These are phyloP conservation scores for Gryon sp. DNA, from an alignment of 1,140 invertebrate genomes.

Conservation along the genomic window DNA sequence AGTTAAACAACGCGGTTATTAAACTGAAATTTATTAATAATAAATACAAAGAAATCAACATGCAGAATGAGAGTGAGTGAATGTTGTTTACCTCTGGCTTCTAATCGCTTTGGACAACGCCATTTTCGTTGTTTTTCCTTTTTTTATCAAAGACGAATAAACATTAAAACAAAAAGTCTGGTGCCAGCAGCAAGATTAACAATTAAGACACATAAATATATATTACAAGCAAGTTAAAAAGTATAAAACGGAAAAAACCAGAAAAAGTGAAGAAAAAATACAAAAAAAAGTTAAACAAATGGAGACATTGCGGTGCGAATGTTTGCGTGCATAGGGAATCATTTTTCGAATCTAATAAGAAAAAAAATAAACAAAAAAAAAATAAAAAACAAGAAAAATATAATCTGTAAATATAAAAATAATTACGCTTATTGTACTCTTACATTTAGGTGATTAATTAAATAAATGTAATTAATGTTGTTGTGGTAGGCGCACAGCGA, in stretches of 20 bases:
- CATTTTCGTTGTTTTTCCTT: conserved; percentile 48
- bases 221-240: conserved; percentile 16
- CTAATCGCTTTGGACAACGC: conserved; percentile 55
- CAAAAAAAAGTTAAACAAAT: conserved; percentile 55
- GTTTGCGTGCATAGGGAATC: conserved; percentile 69
- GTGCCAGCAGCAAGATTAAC: conserved; percentile 69
- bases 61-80: conserved; percentile 49
- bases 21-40: conserved; percentile 25
- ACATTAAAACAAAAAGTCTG: conserved; percentile 61
- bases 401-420: conserved; percentile 79
- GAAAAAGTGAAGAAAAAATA: conserved; percentile 55
- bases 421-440: conserved; percentile 80
- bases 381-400: conserved; percentile 69
- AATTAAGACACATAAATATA: conserved; percentile 41
- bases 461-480: conserved; percentile 80
- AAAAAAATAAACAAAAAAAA: too few species aligned
- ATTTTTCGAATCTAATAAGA: conserved; percentile 72
- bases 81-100: conserved; percentile 60
- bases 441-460: conserved; percentile 79
- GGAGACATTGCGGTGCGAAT: conserved; percentile 67
- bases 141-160: conserved; percentile 35
- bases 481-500: conserved; percentile 79
- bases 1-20: conserved; percentile 39
- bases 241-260: conserved; percentile 26
- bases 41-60: too few species aligned